These are phyloP conservation scores for Periparus ater DNA, from an alignment of 2,797 vertebrate genomes.

Conservation along the genomic window DNA sequence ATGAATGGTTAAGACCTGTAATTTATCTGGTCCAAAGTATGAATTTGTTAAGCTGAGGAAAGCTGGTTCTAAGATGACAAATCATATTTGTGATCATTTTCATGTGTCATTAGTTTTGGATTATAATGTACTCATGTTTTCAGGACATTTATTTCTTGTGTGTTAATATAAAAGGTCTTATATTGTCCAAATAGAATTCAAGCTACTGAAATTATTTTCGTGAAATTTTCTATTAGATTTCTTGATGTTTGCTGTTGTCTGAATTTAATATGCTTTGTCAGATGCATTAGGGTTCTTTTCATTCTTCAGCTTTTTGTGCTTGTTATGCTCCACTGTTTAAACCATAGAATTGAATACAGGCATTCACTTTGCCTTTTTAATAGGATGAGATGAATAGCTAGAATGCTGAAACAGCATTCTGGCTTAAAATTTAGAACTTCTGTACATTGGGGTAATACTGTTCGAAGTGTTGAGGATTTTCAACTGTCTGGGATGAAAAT, in stretches of 20 bases:
- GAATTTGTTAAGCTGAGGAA: background rate
- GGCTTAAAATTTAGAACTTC: background rate
- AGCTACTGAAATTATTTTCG: too few relatives aligned
- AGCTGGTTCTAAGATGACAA: background rate
- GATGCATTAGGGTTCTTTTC: background rate
- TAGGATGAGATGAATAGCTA: background rate
- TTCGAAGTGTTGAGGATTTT: background rate
- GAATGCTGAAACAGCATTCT: background rate
- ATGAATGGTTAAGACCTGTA: background rate
- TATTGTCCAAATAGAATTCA: background rate
- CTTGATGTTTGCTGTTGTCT: background rate
- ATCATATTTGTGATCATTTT: background rate
- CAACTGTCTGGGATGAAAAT: background rate
- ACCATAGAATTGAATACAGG: background rate
- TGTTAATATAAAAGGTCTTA: background rate
- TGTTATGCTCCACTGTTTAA: background rate
- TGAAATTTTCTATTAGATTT: background rate
- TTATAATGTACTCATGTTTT: background rate
- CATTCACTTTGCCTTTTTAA: background rate
- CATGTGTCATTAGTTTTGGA: background rate
- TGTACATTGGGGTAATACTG: background rate
- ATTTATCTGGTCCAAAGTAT: background rate
- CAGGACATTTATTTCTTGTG: background rate
- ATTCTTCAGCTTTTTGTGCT: background rate
- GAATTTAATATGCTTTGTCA: conserved; percentile 8